These are phyloP conservation scores for Conus betulinus DNA, from an alignment of 1,140 invertebrate genomes.

Conservation along the genomic window DNA sequence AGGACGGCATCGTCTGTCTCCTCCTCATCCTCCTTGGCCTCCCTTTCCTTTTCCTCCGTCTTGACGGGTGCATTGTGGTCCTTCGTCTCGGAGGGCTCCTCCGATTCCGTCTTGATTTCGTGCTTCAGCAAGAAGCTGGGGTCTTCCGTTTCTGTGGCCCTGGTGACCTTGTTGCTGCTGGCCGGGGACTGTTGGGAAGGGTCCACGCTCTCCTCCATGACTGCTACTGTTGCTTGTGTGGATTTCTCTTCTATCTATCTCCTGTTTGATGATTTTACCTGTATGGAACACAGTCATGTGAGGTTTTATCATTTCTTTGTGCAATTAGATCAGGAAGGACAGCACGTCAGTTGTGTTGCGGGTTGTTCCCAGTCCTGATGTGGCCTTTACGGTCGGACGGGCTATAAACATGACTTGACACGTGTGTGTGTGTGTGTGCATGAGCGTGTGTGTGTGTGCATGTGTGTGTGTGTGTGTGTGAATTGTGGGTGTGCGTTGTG, in stretches of 20 bases:
- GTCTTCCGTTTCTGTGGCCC: background rate
- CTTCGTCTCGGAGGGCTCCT: background rate
- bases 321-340: background rate
- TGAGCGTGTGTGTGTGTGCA: no score
- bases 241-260: conserved; percentile 14
- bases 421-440: no score
- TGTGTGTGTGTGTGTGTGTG: no score
- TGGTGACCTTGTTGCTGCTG: background rate
- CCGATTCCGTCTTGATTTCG: background rate
- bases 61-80: background rate
- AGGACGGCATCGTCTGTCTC: conserved; percentile 57
- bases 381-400: no score
- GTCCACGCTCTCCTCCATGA: background rate
- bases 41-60: conserved; percentile 10
- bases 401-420: no score
- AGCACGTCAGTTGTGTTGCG: background rate
- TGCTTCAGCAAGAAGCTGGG: background rate
- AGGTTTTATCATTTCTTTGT: background rate
- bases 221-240: background rate
- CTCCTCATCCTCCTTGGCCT: conserved; percentile 37
- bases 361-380: no score
- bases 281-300: background rate
- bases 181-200: background rate
- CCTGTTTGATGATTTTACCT: conserved; percentile 14
- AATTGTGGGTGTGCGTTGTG: no score